Base-by-base conservation (phyloP, 2,113 vertebrate species). In the Cyprinus carpio region DNA sequence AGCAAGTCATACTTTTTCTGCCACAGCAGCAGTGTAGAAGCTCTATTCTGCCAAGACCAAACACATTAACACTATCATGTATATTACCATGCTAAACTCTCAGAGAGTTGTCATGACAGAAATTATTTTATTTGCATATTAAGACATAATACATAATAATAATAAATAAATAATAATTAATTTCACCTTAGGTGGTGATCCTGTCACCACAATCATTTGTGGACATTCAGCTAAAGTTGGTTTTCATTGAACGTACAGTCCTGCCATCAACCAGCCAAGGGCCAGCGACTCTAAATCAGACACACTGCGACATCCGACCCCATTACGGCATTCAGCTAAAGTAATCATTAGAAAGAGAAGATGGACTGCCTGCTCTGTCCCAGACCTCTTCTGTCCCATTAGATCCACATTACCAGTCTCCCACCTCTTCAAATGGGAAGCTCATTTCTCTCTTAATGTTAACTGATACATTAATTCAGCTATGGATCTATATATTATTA, bases 251-350 rank as follows among this genome's bases (percentile, higher is more conserved):
- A 67, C 64, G 2, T 46, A 67, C 62, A 51, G 79, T 80, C 25
- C 75, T 77, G 62, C 23, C 49, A 2, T 65, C 40, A 65, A 37
- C 72, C 58, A 88, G 29, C 65, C 71, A 87, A 83, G 85, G 87
- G 78, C 87, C 84, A 76, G 87, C 79, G 82, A 67, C 56, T 84
- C 27, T 75, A 92, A 92, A 91, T 93, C 91, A 91, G 64, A 75
- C 84, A 43, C 74, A 64, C 43, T 83, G 69, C 80, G 83, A 84
- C 86, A 88, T 84, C 86, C 87, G 37, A 90, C 88, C 90, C 92
- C 91, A 93, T 94, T 93, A 92, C 85, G 89, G 89, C 90, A 89
- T 90, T 94, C 93, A 91, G 88, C 92, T 92, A 93, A 90, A 94
- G 86, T 92, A 92, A 92, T 94, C 91, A 92, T 93, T 92, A 92